Base-by-base conservation (phyloP, 2,113 vertebrate species). In the Setophaga petechia region DNA sequence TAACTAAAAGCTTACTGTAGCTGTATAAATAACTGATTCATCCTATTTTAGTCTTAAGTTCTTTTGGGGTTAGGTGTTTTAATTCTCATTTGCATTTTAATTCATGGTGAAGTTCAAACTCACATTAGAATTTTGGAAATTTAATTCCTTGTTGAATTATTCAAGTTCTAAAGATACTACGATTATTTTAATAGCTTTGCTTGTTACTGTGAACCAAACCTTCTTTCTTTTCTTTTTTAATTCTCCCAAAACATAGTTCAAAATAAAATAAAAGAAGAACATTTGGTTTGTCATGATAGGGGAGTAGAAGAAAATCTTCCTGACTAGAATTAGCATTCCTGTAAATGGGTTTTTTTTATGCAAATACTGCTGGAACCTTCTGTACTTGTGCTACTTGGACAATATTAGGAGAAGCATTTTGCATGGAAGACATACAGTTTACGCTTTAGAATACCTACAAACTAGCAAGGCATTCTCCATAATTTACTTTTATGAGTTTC, bases 401-500 rank as follows among this genome's bases (percentile, higher is more conserved):
- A 75, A 41, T 41, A 16, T 57, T 80, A 92, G 66, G 30, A 87
- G 41, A 15, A 87, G 8, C 28, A 43, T 82, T 84, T 74, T 55
- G 28, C 63, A 71, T 39, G 59, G 44, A 77, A 91, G 43, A 66
- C 39, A 63, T 35, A 83, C 0, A 65, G 39, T 30, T 80, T 90
- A 68, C 54, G 41, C 23, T 91, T 25, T 54, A 59, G 68, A 84
- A 95, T 62, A 67, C 44, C 46, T 43, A 61, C 67, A 92, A 95
- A 85, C 52, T 92, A 84, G 44, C 58, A 90, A 87, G 23, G 72
- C 28, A 90, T 91, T 87, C 75, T 96, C 81, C 66, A 89, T 95
- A 95, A 97, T 96, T 97, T 96, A 96, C 47, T 96, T 97, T 96
- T 95, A 97, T 91, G 66, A 41, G 62, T 84, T 97, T 93, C 76